Percentiles rank a stretch among this genome's conserved stretches.
phyloP scores from a whole-genome alignment of 2,113 vertebrate genomes.

The Ailurus styani region DNA sequence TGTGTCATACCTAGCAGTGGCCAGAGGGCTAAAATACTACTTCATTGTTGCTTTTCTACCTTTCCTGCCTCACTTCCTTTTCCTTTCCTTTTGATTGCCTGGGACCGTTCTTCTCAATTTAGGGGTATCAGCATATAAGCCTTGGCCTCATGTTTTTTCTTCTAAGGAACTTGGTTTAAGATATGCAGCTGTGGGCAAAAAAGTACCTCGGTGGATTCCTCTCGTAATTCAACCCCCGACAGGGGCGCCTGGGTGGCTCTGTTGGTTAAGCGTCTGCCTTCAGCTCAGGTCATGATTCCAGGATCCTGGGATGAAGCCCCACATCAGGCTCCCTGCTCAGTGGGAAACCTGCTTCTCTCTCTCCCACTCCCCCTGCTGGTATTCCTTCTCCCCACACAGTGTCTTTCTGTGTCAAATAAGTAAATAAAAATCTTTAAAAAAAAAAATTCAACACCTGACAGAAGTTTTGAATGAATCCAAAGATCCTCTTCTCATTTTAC shows the following conservation, averaged over 20 bases:
- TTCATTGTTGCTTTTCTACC: neutral
- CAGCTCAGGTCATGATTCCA: no score
- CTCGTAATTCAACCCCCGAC: neutral
- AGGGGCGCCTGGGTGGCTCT: no score
- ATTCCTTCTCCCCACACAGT: no score
- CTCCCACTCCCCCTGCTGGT: no score
- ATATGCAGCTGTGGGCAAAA: neutral
- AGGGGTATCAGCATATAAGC: neutral
- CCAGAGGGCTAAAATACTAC: neutral
- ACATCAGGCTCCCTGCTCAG: no score
- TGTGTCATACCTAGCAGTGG: neutral
- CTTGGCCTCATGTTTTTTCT: neutral
- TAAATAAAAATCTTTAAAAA: no score
- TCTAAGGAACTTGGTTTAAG: neutral
- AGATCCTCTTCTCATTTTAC: neutral
- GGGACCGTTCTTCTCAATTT: neutral
- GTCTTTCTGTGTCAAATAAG: no score
- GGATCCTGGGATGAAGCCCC: no score
- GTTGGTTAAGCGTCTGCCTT: no score
- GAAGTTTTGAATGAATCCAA: neutral
- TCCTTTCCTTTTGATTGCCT: neutral
- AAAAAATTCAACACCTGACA: neutral
- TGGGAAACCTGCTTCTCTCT: no score
- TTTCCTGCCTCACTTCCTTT: neutral
- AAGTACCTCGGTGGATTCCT: neutral